Base-by-base conservation (phyloP, 2,113 vertebrate genomes). In the Albula goreensis region DNA sequence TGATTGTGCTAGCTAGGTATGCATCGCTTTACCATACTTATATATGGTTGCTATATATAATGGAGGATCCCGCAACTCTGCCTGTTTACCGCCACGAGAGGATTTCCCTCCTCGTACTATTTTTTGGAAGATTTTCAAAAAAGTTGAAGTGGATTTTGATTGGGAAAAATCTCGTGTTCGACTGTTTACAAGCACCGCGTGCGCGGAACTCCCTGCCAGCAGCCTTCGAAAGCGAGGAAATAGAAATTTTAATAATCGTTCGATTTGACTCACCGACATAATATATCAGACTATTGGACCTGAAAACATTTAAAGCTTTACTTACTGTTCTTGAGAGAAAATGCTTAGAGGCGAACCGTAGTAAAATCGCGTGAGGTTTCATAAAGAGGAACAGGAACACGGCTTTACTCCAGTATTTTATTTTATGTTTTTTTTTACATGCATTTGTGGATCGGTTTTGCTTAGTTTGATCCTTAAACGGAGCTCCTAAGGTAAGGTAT, bases 161-260 rank as follows among this genome's bases (percentile, higher is more conserved):
- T 96, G 96, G 97, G 96, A 96, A 96, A 97, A 96, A 96, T 96
- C 96, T 97, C 96, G 96, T 97, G 97, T 96, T 94, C 95, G 96
- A 96, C 94, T 97, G 97, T 98, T 97, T 97, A 97, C 97, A 98
- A 97, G 96, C 96, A 94, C 95, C 95, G 96, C 96, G 96, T 96
- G 96, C 94, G 96, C 95, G 93, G 94, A 95, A 93, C 93, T 94
- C 95, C 92, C 92, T 95, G 94, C 94, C 95, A 96, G 96, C 94
- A 96, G 94, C 94, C 60, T 63, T 86, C 70, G 87, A 88, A 86
- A 51, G 78, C 78, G 53, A 50, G 70, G 82, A 84, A 83, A 81
- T 85, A 89, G 51, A 22, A 80, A 84, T 52, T 63, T 50, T 81
- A 83, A 82, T 80, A 82, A 78, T 63, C 83, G 50, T 85, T 74